phyloP scores from a whole-genome alignment of 2,797 vertebrate genomes.

The Lophius americanus region DNA sequence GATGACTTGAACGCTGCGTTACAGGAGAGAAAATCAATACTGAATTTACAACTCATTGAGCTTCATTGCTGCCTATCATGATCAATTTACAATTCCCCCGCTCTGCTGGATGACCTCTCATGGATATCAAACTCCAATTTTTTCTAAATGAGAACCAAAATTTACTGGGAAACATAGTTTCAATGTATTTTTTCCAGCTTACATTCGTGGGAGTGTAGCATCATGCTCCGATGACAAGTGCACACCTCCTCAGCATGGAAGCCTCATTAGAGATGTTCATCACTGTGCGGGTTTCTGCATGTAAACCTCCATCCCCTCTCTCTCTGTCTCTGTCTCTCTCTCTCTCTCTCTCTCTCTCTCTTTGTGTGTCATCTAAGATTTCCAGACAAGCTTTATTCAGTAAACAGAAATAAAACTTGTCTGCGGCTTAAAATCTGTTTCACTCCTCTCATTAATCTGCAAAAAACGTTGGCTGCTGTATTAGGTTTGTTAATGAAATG shows the following conservation, averaged over 20 bases:
- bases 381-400: constrained; percentile 12
- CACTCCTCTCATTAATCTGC: constrained; percentile 50
- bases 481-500: constrained; percentile 45
- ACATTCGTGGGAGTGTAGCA: constrained; percentile 15
- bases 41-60: constrained; percentile 30
- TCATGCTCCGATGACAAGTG: constrained; percentile 8
- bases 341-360: constrained; percentile 15
- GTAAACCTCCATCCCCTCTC: constrained; percentile 8
- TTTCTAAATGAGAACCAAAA: constrained; percentile 2
- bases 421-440: constrained; percentile 27
- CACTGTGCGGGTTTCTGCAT: constrained; percentile 39
- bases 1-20: constrained; percentile 21
- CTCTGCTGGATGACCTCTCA: constrained; percentile 6
- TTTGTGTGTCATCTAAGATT: constrained; percentile 23
- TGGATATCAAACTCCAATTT: constrained; percentile 13
- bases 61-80: constrained; percentile 47
- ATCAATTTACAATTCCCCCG: constrained; percentile 21
- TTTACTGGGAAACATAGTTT: constrained; percentile 1
- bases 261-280: constrained; percentile 51
- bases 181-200: constrained; percentile 9
- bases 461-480: constrained; percentile 32
- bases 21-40: constrained; percentile 61
- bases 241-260: constrained; percentile 13
- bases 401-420: constrained; percentile 30
- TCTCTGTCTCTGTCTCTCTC: constrained; percentile 11